Evolutionary conservation across 1,140 invertebrate species (phyloP).

Genomic region (Lasioglossum baleicum): DNA sequence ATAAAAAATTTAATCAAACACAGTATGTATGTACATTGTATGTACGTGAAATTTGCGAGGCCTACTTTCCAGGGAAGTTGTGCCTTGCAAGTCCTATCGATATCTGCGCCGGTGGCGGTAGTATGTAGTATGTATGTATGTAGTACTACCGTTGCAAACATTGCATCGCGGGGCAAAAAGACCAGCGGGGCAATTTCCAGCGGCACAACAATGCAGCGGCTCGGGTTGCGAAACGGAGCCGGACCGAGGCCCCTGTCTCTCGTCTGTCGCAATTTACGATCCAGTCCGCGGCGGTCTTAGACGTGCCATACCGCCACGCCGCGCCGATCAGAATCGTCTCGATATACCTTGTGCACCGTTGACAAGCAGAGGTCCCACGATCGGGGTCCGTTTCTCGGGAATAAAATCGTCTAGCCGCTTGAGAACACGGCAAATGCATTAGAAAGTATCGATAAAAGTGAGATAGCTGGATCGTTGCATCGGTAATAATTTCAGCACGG

Average conservation of each 20-base stretch:
- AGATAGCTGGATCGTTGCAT: too few species aligned
- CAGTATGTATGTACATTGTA: too few species aligned
- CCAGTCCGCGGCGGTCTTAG: conserved; percentile 45
- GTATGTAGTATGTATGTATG: not conserved
- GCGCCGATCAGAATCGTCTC: conserved; percentile 27
- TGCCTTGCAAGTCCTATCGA: too few species aligned
- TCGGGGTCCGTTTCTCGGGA: too few species aligned
- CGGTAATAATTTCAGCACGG: not conserved
- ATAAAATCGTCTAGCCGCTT: conserved; percentile 4
- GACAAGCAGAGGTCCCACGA: not conserved
- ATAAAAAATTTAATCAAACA: too few species aligned
- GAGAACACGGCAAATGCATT: conserved; percentile 24
- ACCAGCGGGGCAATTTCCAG: conserved; percentile 55
- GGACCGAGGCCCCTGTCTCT: conserved; percentile 36
- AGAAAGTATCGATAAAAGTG: not conserved
- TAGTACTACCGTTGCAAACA: conserved; percentile 56
- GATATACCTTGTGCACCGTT: not conserved
- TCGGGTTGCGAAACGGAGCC: conserved; percentile 36
- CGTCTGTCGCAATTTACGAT: conserved; percentile 59
- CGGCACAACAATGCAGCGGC: conserved; percentile 55
- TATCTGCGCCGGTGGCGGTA: conserved; percentile 34
- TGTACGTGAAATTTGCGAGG: too few species aligned
- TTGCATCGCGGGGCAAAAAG: conserved; percentile 48
- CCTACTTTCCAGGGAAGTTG: too few species aligned
- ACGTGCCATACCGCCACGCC: conserved; percentile 12